Conservation (phyloP, 2,888 invertebrate species). For the Marasmarcha lunaedactyla region DNA sequence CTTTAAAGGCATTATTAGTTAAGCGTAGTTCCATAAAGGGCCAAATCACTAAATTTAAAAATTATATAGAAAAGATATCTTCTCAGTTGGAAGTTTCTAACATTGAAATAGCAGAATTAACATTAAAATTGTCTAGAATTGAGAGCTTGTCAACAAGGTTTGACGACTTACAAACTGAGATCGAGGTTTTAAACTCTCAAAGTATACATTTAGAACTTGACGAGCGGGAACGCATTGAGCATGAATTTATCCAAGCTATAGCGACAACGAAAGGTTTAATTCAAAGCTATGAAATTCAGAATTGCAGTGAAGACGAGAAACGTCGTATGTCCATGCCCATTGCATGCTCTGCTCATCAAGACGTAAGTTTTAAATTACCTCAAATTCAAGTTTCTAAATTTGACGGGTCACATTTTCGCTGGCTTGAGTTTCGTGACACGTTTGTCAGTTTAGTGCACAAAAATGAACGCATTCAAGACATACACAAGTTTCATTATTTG, state of each 20-base stretch:
- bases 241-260: constrained; percentile 4
- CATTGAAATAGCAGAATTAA: constrained; percentile 7
- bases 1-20: no score
- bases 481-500: constrained; percentile 14
- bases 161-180: constrained; percentile 10
- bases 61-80: constrained; percentile 3
- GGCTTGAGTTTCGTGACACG: constrained; percentile 14
- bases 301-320: constrained; percentile 1
- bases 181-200: constrained; percentile 9
- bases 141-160: constrained; percentile 5
- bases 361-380: constrained; percentile 7
- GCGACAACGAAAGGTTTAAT: constrained; percentile 4
- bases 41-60: constrained; percentile 11
- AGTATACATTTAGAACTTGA: constrained; percentile 4
- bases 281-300: background rate
- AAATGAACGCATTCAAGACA: constrained; percentile 6
- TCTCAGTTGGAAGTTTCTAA: background rate
- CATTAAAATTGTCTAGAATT: constrained; percentile 8
- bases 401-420: constrained; percentile 10
- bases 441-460: constrained; percentile 10
- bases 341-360: constrained; percentile 3
- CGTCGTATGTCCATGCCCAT: constrained; percentile 4
- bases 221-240: constrained; percentile 8
- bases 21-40: constrained; percentile 11
- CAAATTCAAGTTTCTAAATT: constrained; percentile 13